phyloP scores from a whole-genome alignment of 2,797 vertebrate species.

The Calcarius lapponicus region DNA sequence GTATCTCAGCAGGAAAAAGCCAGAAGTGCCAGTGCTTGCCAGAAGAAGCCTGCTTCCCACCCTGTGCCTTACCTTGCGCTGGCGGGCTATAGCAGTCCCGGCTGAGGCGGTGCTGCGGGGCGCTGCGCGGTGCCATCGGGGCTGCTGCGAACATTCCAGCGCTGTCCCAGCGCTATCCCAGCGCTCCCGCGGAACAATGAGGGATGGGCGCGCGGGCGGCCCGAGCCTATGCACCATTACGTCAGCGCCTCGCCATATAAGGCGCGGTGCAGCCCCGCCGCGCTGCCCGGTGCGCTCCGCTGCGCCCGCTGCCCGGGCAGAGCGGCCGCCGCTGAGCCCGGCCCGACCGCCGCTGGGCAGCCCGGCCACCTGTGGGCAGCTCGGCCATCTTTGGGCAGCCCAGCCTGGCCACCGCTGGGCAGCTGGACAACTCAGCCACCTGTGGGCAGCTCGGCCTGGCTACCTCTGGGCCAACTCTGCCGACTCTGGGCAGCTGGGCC shows the following conservation, averaged over 20 bases:
- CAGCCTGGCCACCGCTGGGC: fast-evolving
- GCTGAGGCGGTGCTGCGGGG: slow-evolving; percentile 53
- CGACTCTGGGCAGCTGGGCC: fast-evolving
- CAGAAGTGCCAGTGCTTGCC: slow-evolving; percentile 14
- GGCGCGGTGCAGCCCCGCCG: slow-evolving; percentile 81
- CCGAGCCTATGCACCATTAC: slow-evolving; percentile 91
- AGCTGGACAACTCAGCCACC: fast-evolving
- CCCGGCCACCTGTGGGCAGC: too few species aligned
- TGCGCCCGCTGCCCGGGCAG: not conserved
- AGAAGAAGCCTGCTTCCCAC: slow-evolving; percentile 48
- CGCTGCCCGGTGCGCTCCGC: slow-evolving; percentile 32
- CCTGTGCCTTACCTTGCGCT: slow-evolving; percentile 76
- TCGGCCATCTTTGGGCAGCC: too few species aligned
- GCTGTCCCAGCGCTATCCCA: slow-evolving; percentile 88
- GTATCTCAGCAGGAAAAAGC: not conserved
- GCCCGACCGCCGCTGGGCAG: too few species aligned
- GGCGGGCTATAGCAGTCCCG: slow-evolving; percentile 4
- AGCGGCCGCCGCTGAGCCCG: too few species aligned
- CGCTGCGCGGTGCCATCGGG: slow-evolving; percentile 74
- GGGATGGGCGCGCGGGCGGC: slow-evolving; percentile 85
- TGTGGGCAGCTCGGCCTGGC: too few species aligned
- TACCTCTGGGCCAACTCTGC: fast-evolving
- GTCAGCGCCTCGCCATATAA: slow-evolving; percentile 95
- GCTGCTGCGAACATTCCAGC: slow-evolving; percentile 89
- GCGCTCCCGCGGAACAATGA: slow-evolving; percentile 91